Evolutionary conservation across 2,113 vertebrate genomes (phyloP).

Genomic region (Scatophagus argus): DNA sequence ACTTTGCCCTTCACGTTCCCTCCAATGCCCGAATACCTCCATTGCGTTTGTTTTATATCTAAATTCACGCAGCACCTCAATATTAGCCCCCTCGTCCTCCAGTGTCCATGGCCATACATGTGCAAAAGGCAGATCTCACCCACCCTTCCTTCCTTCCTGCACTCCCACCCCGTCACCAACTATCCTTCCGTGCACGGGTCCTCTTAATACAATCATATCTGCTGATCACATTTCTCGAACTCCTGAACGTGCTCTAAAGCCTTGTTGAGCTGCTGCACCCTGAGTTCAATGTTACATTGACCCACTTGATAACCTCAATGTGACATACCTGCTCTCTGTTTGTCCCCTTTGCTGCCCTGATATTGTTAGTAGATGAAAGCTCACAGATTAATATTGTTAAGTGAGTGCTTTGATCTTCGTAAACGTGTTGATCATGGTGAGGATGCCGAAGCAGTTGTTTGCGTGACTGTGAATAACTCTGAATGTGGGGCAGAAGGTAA

Average conservation of each 20-base stretch:
- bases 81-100: slow-evolving; percentile 39
- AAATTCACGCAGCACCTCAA: slow-evolving; percentile 47
- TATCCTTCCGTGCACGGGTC: not conserved
- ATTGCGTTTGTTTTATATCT: slow-evolving; percentile 14
- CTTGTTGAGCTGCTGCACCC: not conserved
- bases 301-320: slow-evolving; percentile 22
- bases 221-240: slow-evolving; percentile 36
- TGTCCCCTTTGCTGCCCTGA: not conserved
- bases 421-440: slow-evolving; percentile 23
- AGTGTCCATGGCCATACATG: slow-evolving; percentile 22
- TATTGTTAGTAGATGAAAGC: slow-evolving; percentile 38
- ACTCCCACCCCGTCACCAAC: not conserved
- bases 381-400: slow-evolving; percentile 19
- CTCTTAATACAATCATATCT: slow-evolving; percentile 11
- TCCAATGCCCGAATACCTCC: not conserved
- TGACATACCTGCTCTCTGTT: slow-evolving; percentile 8
- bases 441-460: slow-evolving; percentile 32
- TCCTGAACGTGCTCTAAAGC: slow-evolving; percentile 47
- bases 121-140: slow-evolving; percentile 26
- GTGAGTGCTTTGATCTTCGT: slow-evolving; percentile 28
- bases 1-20: slow-evolving; percentile 28
- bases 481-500: not conserved
- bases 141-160: slow-evolving; percentile 24
- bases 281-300: slow-evolving; percentile 18
- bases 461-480: slow-evolving; percentile 6